Percentiles rank a stretch among this genome's conserved stretches.
Evolutionary conservation across 2,797 vertebrate species (phyloP).

Genomic region (Protonibea diacanthus): DNA sequence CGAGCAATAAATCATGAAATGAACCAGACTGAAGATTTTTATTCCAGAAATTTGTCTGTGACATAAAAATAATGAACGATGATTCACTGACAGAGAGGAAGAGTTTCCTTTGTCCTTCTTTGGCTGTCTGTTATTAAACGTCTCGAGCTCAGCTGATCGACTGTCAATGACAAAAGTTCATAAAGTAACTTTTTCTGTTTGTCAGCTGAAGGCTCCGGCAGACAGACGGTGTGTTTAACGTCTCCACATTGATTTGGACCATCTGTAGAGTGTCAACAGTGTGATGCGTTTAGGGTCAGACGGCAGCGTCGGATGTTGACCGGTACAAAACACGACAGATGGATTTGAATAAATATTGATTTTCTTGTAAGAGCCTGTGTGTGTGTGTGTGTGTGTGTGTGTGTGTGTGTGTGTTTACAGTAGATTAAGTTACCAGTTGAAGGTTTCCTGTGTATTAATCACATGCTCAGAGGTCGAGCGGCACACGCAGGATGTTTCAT

Average conservation of each 20-base stretch:
- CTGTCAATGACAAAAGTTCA: too few relatives aligned
- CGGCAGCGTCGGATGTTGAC: not conserved
- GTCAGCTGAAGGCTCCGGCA: not conserved
- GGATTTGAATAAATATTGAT: constrained; percentile 50
- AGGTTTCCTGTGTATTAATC: constrained; percentile 39
- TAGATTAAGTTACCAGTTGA: constrained; percentile 29
- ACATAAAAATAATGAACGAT: too few relatives aligned
- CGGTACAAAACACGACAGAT: constrained; percentile 12
- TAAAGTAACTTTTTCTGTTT: too few relatives aligned
- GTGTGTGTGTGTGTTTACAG: constrained; percentile 22
- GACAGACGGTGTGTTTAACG: not conserved
- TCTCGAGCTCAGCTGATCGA: too few relatives aligned
- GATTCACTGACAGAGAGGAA: too few relatives aligned
- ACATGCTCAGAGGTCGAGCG: not conserved
- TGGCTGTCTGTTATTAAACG: too few relatives aligned
- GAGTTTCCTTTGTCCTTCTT: too few relatives aligned
- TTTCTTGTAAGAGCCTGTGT: constrained; percentile 27
- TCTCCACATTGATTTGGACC: constrained; percentile 52
- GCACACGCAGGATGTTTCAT: rapidly evolving
- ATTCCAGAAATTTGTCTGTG: too few relatives aligned
- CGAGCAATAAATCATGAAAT: too few relatives aligned
- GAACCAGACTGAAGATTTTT: too few relatives aligned
- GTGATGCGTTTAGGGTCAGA: constrained; percentile 44
- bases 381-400: constrained; percentile 3
- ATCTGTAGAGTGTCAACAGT: constrained; percentile 33